Evolutionary conservation across 2,888 invertebrate species (phyloP).

Genomic region (Torymus aiolomorphi): DNA sequence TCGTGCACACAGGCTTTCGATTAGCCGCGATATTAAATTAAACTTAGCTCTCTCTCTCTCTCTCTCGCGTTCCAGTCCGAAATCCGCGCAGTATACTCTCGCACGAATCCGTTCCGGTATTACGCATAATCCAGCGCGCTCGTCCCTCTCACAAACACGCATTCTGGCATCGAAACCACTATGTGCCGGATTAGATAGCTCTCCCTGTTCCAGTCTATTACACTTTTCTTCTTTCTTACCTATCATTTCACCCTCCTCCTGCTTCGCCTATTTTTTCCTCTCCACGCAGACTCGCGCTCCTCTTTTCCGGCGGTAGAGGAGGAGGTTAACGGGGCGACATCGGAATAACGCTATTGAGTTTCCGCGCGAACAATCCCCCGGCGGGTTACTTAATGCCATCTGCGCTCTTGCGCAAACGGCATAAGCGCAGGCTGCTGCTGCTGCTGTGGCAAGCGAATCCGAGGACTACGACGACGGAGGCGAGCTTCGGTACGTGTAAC

Average conservation of each 20-base stretch:
- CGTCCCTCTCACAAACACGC: background rate
- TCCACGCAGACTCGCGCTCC: too few species aligned
- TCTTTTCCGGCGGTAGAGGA: too few species aligned
- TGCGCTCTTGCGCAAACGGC: too few species aligned
- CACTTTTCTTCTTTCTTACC: too few species aligned
- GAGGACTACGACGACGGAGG: background rate
- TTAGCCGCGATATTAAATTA: background rate
- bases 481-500: constrained; percentile 32
- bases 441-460: constrained; percentile 4
- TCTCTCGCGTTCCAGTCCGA: background rate
- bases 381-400: too few species aligned
- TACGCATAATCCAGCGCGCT: constrained; percentile 18
- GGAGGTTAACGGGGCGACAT: too few species aligned
- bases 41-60: background rate
- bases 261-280: too few species aligned
- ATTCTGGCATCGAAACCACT: background rate
- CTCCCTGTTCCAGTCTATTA: too few species aligned
- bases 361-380: too few species aligned
- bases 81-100: background rate
- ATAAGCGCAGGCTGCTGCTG: too few species aligned
- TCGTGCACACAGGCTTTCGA: background rate
- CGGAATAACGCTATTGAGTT: too few species aligned
- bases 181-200: background rate
- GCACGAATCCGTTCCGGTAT: background rate
- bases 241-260: too few species aligned